Percentiles rank a stretch among this genome's conserved stretches.
Evolutionary conservation across 2,113 vertebrate genomes (phyloP).

Genomic region (Onychostoma macrolepis): DNA sequence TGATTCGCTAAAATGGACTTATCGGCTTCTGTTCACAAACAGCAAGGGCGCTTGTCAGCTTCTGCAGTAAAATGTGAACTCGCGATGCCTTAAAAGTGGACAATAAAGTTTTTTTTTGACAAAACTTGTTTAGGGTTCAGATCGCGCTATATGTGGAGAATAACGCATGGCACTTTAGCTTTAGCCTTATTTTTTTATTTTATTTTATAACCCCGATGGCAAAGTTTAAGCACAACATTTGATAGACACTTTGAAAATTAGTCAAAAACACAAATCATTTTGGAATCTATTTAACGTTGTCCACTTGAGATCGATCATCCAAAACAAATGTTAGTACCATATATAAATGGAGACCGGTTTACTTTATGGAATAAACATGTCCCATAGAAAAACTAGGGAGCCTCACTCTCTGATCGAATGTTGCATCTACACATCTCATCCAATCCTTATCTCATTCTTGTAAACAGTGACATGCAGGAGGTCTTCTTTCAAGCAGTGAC

Average conservation of each 20-base stretch:
- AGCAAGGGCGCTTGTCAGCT: too few species aligned
- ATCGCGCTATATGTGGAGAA: too few species aligned
- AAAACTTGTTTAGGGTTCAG: too few species aligned
- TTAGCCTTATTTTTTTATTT: too few species aligned
- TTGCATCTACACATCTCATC: neutral
- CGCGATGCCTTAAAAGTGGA: too few species aligned
- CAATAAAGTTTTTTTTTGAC: too few species aligned
- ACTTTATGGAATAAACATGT: neutral
- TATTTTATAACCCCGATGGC: neutral
- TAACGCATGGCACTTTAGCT: too few species aligned
- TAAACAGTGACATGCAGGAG: neutral
- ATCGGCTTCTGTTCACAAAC: too few species aligned
- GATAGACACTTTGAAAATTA: neutral
- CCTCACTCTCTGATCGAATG: neutral
- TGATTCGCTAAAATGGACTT: too few species aligned
- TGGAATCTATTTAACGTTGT: neutral
- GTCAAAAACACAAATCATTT: neutral
- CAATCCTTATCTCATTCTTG: neutral
- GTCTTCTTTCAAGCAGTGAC: conserved; percentile 30
- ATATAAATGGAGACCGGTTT: neutral
- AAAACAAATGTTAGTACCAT: neutral
- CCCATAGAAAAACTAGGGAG: neutral
- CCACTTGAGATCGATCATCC: too few species aligned
- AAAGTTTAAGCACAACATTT: neutral
- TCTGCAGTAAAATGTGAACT: too few species aligned